Percentiles rank a stretch among this genome's conserved stretches.
Conservation (phyloP, 2,888 invertebrate genomes). For the Pasiphila rectangulata region DNA sequence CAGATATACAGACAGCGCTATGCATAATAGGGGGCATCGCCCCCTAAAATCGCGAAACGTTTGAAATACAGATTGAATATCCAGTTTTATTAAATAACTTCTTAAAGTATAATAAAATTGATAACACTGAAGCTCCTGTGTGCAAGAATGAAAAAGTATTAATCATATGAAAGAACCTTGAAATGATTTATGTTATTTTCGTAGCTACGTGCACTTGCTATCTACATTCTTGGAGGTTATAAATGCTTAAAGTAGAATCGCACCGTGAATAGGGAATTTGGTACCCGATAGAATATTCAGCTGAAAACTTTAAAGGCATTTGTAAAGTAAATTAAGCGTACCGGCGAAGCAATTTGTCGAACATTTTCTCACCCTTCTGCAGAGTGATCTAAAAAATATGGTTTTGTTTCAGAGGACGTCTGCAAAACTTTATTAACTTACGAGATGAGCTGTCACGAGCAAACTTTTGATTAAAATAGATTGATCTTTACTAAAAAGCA, state of each 20-base stretch:
- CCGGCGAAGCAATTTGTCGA: conserved; percentile 62
- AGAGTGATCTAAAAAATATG: conserved; percentile 31
- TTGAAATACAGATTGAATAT: no score
- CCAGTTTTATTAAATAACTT: no score
- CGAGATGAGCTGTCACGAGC: conserved; percentile 25
- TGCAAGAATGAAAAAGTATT: no score
- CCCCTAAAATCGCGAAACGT: no score
- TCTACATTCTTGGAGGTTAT: conserved; percentile 18
- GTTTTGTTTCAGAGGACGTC: conserved; percentile 23
- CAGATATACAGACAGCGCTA: no score
- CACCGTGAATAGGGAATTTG: conserved; percentile 38
- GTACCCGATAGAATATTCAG: conserved; percentile 46
- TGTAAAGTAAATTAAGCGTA: conserved; percentile 68
- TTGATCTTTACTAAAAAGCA: conserved; percentile 14
- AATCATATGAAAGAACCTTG: conserved; percentile 4
- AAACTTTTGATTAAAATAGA: conserved; percentile 20
- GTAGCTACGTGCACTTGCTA: conserved; percentile 15
- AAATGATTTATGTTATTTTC: conserved; percentile 18
- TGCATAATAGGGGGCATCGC: no score
- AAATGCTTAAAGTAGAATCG: conserved; percentile 19
- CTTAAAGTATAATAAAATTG: neutral
- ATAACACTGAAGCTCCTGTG: neutral
- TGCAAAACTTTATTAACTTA: conserved; percentile 26
- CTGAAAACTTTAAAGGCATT: conserved; percentile 60
- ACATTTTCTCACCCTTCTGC: conserved; percentile 40